A percentile compares a stretch with the other conserved stretches of the same genome.
Evolutionary conservation across 2,113 vertebrate genomes (phyloP).

Genomic region (Neodontobutis hainanensis): DNA sequence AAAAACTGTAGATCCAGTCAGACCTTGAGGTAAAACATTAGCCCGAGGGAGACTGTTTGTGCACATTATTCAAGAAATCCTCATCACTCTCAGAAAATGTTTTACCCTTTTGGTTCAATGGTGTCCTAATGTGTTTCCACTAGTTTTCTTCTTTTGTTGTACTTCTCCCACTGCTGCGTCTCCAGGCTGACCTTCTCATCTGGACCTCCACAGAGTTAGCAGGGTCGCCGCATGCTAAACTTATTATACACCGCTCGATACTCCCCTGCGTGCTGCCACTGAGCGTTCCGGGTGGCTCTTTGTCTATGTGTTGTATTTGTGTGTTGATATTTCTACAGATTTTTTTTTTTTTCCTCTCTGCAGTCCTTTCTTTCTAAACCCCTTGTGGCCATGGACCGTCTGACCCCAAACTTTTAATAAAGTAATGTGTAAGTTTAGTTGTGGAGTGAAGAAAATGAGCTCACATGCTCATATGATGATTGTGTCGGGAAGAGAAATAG

Average conservation of each 20-base stretch:
- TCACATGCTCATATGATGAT: slow-evolving; percentile 5
- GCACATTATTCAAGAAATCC: slow-evolving; percentile 5
- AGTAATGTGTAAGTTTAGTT: slow-evolving; percentile 13
- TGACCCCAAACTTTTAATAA: slow-evolving; percentile 40
- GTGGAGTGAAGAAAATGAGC: slow-evolving; percentile 21
- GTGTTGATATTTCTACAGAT: slow-evolving; percentile 17
- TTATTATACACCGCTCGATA: slow-evolving; percentile 32
- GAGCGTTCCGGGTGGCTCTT: slow-evolving; percentile 30
- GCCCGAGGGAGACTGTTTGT: neutral
- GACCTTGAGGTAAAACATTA: neutral
- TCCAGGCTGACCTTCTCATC: slow-evolving; percentile 37
- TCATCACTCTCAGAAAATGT: neutral
- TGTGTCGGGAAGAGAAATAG: slow-evolving; percentile 9
- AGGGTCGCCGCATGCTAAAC: slow-evolving; percentile 33
- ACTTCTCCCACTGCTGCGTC: slow-evolving; percentile 4
- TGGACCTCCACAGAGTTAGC: slow-evolving; percentile 16
- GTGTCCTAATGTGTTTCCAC: slow-evolving; percentile 2
- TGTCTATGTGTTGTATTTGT: slow-evolving; percentile 6
- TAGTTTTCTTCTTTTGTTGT: neutral
- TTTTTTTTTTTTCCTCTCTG: slow-evolving; percentile 14
- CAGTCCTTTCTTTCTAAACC: slow-evolving; percentile 16
- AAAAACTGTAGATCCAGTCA: neutral
- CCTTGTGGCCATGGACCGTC: slow-evolving; percentile 27
- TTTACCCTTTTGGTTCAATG: slow-evolving; percentile 1
- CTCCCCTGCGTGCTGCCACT: slow-evolving; percentile 9